Conservation (phyloP, 2,113 vertebrate species). For the Probosciger aterrimus region DNA sequence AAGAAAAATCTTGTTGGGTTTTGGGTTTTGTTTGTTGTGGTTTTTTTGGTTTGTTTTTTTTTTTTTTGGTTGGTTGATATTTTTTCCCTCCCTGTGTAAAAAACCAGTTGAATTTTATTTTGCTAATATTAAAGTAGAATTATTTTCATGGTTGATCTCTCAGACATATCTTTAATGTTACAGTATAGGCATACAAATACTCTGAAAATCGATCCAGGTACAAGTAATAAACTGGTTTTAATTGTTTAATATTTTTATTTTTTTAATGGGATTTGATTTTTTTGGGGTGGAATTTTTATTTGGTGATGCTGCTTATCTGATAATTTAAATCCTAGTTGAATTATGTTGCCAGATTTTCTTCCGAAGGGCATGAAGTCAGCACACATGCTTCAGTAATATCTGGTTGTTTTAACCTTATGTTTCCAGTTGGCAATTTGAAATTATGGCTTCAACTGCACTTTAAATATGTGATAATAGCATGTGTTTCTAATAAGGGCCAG, state of each 20-base stretch:
- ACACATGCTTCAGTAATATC: slow-evolving; percentile 84
- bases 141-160: background rate
- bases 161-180: background rate
- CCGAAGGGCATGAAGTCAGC: slow-evolving; percentile 83
- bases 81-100: background rate
- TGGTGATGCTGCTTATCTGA: slow-evolving; percentile 59
- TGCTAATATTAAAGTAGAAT: background rate
- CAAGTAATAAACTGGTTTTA: background rate
- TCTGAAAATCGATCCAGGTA: slow-evolving; percentile 27
- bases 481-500: slow-evolving; percentile 84
- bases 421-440: slow-evolving; percentile 86
- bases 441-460: slow-evolving; percentile 85
- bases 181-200: background rate
- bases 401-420: slow-evolving; percentile 84
- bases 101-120: background rate
- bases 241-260: slow-evolving; percentile 16
- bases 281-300: background rate
- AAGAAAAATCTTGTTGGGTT: background rate
- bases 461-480: slow-evolving; percentile 88
- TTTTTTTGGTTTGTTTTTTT: no score
- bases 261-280: slow-evolving; percentile 9
- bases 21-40: no score
- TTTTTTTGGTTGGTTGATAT: no score
- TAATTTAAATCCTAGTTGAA: slow-evolving; percentile 78
- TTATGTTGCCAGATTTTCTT: slow-evolving; percentile 82